A percentile compares a stretch with the other conserved stretches of the same genome.
These are phyloP conservation scores for Actinernus sp. DNA, from an alignment of 92 coral and sea anemone species.

Conservation along the genomic window DNA sequence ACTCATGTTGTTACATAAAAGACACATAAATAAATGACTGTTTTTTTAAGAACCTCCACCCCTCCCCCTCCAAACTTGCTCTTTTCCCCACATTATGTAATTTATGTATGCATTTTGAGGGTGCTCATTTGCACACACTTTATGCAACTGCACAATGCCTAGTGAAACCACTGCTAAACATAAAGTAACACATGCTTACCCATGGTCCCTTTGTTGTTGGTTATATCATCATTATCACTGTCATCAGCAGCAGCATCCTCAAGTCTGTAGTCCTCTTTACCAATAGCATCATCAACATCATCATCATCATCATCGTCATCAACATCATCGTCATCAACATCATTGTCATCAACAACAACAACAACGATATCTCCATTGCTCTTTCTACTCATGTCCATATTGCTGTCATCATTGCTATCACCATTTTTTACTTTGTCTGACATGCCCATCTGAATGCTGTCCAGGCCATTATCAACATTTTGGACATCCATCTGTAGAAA, in stretches of 20 bases:
- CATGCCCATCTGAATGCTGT: neutral
- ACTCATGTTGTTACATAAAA: no score
- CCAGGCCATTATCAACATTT: neutral
- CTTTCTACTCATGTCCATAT: no score
- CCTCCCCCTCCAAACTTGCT: no score
- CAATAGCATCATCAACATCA: neutral
- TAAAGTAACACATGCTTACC: neutral
- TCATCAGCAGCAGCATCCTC: slow-evolving; percentile 19
- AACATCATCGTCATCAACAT: slow-evolving; percentile 18
- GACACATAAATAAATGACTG: no score
- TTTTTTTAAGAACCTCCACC: no score
- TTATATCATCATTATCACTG: neutral
- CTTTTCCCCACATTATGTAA: no score
- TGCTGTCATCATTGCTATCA: neutral
- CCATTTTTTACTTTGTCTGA: neutral
- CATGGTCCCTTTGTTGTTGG: neutral
- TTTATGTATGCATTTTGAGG: no score
- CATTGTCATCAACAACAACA: slow-evolving; percentile 3
- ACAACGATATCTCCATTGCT: neutral
- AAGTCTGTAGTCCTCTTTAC: neutral
- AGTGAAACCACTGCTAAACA: neutral
- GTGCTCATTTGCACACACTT: neutral
- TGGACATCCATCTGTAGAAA: no score
- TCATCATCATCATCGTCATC: slow-evolving; percentile 14
- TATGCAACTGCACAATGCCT: neutral